These are phyloP conservation scores for Epicauta chinensis DNA, from an alignment of 1,140 invertebrate species.

Conservation along the genomic window DNA sequence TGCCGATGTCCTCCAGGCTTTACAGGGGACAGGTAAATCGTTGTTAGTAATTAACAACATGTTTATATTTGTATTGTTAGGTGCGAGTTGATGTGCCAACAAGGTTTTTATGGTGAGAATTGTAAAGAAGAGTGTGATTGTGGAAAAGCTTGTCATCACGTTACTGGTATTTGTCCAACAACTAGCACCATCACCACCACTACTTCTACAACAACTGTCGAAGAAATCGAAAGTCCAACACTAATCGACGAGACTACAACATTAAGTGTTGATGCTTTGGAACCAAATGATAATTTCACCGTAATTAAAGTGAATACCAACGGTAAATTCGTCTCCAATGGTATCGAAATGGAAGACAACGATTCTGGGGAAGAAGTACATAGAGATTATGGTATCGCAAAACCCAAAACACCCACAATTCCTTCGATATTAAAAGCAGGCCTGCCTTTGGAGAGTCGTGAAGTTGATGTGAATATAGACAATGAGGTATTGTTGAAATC, in stretches of 20 bases:
- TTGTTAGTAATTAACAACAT: conserved; percentile 35
- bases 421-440: no score
- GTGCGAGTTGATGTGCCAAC: conserved; percentile 38
- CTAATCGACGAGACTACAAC: no score
- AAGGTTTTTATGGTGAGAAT: conserved; percentile 38
- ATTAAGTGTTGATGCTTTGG: no score
- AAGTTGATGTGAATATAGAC: no score
- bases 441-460: no score
- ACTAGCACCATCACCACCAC: background rate
- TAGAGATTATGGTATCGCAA: no score
- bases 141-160: conserved; percentile 33
- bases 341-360: no score
- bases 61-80: conserved; percentile 38
- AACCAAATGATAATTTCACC: background rate
- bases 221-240: no score
- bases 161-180: conserved; percentile 33
- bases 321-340: background rate
- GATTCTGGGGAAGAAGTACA: no score
- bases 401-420: no score
- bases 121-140: conserved; percentile 40
- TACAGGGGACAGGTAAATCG: conserved; percentile 18
- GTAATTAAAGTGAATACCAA: conserved; percentile 4
- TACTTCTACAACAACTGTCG: background rate
- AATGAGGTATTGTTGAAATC: no score
- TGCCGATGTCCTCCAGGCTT: conserved; percentile 22